Percentiles rank a stretch among this genome's conserved stretches.
Evolutionary conservation across 2,888 invertebrate genomes (phyloP).

Genomic region (Nebria salina): DNA sequence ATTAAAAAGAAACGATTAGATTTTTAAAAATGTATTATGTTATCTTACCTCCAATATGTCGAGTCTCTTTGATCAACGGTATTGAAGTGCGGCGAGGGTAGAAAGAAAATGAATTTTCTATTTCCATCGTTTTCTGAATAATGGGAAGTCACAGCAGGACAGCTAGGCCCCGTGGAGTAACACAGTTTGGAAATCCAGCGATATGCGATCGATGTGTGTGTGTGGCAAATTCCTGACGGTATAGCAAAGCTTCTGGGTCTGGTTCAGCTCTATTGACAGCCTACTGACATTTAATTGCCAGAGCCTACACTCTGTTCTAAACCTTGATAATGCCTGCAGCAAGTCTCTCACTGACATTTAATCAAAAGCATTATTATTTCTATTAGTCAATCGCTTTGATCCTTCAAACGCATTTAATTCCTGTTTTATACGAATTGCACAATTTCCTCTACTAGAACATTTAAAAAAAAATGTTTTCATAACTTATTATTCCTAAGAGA

Average conservation of each 20-base stretch:
- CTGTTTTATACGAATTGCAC: not conserved
- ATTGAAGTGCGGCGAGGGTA: not conserved
- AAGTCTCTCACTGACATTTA: not conserved
- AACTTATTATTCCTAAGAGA: no score
- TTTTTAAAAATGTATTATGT: no score
- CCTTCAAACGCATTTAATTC: not conserved
- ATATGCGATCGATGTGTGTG: not conserved
- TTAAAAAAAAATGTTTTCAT: no score
- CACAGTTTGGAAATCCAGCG: not conserved
- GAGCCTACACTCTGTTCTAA: not conserved
- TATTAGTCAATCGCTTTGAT: not conserved
- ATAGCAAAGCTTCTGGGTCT: no score
- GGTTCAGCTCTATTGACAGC: not conserved
- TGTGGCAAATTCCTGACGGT: not conserved
- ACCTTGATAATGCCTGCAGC: not conserved
- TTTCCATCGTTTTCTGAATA: not conserved
- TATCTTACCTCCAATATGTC: not conserved
- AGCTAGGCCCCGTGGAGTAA: not conserved
- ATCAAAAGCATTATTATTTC: not conserved
- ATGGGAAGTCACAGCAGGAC: not conserved
- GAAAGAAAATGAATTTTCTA: not conserved
- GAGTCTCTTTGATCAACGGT: not conserved
- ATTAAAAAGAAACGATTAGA: no score
- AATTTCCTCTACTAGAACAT: not conserved
- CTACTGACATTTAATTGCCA: not conserved